phyloP scores from a whole-genome alignment of 2,888 invertebrate genomes.

The Drosophila gaucha region DNA sequence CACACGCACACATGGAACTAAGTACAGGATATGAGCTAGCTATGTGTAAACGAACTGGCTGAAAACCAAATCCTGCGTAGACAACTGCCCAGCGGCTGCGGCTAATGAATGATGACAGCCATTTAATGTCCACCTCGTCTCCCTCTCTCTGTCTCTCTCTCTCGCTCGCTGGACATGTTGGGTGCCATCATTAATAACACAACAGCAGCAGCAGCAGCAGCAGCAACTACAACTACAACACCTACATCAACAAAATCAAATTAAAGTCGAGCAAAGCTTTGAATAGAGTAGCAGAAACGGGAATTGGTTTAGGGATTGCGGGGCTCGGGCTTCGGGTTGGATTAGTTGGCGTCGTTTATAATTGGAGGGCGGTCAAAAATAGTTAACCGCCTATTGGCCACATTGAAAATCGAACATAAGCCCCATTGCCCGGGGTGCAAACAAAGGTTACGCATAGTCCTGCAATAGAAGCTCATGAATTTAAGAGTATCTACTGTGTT shows the following conservation, averaged over 20 bases:
- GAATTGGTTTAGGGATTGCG: background rate
- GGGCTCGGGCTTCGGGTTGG: slow-evolving; percentile 3
- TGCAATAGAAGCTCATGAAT: background rate
- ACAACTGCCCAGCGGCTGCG: slow-evolving; percentile 65
- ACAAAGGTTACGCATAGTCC: slow-evolving; percentile 13
- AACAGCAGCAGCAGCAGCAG: background rate
- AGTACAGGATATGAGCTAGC: slow-evolving; percentile 56
- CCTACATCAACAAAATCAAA: slow-evolving; percentile 69
- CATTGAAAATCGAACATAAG: slow-evolving; percentile 56
- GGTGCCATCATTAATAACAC: slow-evolving; percentile 63
- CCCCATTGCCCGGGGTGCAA: background rate
- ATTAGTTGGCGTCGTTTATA: slow-evolving; percentile 31
- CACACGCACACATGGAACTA: background rate
- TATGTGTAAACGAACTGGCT: slow-evolving; percentile 55
- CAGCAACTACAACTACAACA: slow-evolving; percentile 15
- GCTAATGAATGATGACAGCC: slow-evolving; percentile 78
- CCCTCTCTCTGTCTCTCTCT: background rate
- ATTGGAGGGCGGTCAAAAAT: slow-evolving; percentile 47
- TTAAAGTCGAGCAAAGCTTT: slow-evolving; percentile 42
- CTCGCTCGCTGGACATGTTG: background rate
- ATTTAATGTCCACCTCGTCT: slow-evolving; percentile 54
- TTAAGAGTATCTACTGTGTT: background rate
- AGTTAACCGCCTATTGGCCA: slow-evolving; percentile 57
- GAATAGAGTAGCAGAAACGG: slow-evolving; percentile 1
- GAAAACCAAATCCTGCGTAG: slow-evolving; percentile 50